phyloP scores from a whole-genome alignment of 2,113 vertebrate species.

The Cryptotis parvus region DNA sequence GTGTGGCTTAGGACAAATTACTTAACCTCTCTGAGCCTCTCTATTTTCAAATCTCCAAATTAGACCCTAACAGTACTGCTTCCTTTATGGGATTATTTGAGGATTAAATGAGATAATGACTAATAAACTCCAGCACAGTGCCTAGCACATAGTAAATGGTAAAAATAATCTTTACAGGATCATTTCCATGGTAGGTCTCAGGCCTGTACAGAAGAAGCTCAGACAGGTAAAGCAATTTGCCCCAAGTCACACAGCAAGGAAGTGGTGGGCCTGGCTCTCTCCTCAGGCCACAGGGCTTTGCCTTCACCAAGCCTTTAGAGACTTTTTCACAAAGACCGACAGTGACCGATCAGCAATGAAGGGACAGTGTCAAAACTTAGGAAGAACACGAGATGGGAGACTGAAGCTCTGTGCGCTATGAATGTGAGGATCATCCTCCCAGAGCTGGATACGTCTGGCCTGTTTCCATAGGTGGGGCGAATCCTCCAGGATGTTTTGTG shows the following conservation, averaged over 20 bases:
- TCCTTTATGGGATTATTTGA: background rate
- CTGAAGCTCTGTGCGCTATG: background rate
- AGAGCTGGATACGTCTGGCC: background rate
- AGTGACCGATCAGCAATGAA: no score
- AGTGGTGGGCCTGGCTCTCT: no score
- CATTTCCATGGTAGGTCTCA: background rate
- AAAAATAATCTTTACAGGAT: background rate
- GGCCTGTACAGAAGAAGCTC: background rate
- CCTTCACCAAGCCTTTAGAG: background rate
- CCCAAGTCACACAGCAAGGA: no score
- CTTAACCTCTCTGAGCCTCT: background rate
- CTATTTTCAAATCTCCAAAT: background rate
- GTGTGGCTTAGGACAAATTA: slow-evolving; percentile 1
- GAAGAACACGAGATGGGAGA: background rate
- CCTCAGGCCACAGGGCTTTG: no score
- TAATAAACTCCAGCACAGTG: slow-evolving; percentile 21
- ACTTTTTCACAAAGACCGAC: accelerated
- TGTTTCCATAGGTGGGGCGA: background rate
- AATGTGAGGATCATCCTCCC: background rate
- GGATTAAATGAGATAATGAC: slow-evolving; percentile 25
- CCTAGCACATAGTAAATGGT: background rate
- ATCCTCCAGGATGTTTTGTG: background rate
- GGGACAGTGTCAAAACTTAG: no score
- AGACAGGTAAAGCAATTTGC: background rate
- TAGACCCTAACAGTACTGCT: background rate